Base-by-base conservation (phyloP, 1,140 invertebrate species). In the Matsumurasca onukii region DNA sequence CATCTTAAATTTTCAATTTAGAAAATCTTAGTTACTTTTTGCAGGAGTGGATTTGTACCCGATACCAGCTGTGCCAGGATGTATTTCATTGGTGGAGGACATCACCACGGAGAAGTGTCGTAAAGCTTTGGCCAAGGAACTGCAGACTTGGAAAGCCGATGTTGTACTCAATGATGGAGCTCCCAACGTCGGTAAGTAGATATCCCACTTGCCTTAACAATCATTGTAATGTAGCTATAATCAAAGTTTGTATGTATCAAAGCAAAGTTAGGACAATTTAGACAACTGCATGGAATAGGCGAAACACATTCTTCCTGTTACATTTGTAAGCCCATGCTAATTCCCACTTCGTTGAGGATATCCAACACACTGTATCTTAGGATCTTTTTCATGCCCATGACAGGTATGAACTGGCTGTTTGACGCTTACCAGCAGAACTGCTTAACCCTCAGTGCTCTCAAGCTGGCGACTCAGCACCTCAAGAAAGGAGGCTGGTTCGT, bases 101-200 rank as follows among this genome's bases (percentile, higher is more conserved):
- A 99, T 99, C 66, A 99, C 97, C 0, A 97, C 95, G 31, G 94
- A 97, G 48, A 94, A 97, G 82, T 92, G 91, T 78, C 84, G 88
- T 69, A 81, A 90, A 55, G 85, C 89, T 2, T 79, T 98, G 20
- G 87, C 88, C 63, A 91, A 89, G 77, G 93, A 97, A 80, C 81
- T 98, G 20, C 90, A 97, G 81, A 93, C 92, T 22, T 97, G 94
- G 92, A 97, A 99, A 84, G 98, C 93, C 24, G 98, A 99, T 83
- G 86, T 97, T 20, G 91, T 99, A 0, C 82, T 99, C 1, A 88
- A 99, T 79, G 98, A 99, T 81, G 98, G 98, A 77, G 97, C 98
- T 52, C 98, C 98, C 1, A 99, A 99, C 84, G 93, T 99, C 48
- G 98, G 98, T 78, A 79, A 80, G 77, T 73, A 24, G 24, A 3